Percentiles rank a stretch among this genome's conserved stretches.
These are phyloP conservation scores for Paramormyrops hopkinsi DNA, from an alignment of 2,797 vertebrate genomes.

Conservation along the genomic window DNA sequence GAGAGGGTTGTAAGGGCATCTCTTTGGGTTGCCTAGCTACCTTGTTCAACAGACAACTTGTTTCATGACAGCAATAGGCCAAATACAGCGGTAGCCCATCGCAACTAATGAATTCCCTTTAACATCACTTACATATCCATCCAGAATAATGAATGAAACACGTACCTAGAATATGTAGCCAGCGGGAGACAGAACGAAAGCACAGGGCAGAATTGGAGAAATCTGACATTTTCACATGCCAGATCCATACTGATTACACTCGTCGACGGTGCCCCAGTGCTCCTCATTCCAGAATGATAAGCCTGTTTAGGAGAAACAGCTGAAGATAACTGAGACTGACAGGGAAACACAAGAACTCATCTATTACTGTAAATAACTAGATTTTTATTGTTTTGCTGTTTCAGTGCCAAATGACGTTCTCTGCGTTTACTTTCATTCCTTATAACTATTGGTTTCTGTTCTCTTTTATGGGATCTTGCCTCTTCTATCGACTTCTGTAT, in stretches of 20 bases:
- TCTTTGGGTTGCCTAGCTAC: background rate
- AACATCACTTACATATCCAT: background rate
- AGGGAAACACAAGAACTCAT: background rate
- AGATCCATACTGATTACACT: background rate
- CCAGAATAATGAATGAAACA: background rate
- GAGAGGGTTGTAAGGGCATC: background rate
- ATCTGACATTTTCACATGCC: background rate
- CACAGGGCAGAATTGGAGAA: background rate
- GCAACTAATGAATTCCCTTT: background rate
- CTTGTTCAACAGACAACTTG: background rate
- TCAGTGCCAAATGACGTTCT: background rate
- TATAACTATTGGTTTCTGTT: background rate
- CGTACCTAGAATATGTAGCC: background rate
- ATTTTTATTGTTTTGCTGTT: background rate
- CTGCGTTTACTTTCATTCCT: background rate
- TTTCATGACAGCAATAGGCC: background rate
- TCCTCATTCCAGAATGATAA: background rate
- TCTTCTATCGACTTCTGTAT: background rate
- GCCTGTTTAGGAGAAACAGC: background rate
- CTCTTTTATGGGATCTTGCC: background rate
- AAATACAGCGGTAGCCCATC: background rate
- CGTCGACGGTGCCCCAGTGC: background rate
- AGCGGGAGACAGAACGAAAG: background rate
- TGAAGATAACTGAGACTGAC: background rate
- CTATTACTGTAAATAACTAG: slow-evolving; percentile 4